These are phyloP conservation scores for Pica pica DNA, from an alignment of 2,113 vertebrate species.

Conservation along the genomic window DNA sequence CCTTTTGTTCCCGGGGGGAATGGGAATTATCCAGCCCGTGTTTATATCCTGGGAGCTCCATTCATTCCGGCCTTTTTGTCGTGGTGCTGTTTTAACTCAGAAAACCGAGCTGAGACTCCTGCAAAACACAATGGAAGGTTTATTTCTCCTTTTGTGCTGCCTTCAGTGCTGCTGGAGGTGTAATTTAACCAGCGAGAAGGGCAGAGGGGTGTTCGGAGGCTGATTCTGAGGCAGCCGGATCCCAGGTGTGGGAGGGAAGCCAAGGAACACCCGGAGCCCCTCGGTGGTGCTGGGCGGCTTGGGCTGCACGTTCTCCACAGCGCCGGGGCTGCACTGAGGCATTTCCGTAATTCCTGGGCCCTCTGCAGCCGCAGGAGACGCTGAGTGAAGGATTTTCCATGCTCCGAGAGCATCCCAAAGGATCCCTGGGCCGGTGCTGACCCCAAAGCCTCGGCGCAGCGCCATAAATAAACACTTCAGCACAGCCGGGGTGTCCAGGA, in stretches of 20 bases:
- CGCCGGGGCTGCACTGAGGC: background rate
- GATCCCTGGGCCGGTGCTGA: background rate
- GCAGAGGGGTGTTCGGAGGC: background rate
- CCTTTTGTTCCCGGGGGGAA: constrained; percentile 38
- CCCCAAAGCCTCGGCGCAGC: background rate
- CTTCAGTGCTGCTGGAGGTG: background rate
- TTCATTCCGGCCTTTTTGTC: constrained; percentile 26
- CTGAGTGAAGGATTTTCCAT: rapidly evolving
- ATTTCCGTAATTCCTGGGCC: background rate
- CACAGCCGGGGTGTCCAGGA: background rate
- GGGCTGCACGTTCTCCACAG: background rate
- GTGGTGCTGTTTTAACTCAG: constrained; percentile 20
- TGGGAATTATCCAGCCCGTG: constrained; percentile 10
- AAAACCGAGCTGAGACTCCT: background rate
- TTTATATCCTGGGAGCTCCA: constrained; percentile 14
- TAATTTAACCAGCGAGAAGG: background rate
- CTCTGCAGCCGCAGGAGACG: background rate
- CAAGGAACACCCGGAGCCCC: background rate
- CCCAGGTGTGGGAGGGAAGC: background rate
- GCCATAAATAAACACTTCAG: background rate
- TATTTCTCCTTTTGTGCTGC: constrained; percentile 25
- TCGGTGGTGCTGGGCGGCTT: background rate
- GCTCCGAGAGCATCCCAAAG: background rate
- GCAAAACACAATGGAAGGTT: constrained; percentile 8
- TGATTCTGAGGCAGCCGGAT: background rate